Conservation (phyloP, 2,113 vertebrate genomes). For the Microcebus griseorufus region DNA sequence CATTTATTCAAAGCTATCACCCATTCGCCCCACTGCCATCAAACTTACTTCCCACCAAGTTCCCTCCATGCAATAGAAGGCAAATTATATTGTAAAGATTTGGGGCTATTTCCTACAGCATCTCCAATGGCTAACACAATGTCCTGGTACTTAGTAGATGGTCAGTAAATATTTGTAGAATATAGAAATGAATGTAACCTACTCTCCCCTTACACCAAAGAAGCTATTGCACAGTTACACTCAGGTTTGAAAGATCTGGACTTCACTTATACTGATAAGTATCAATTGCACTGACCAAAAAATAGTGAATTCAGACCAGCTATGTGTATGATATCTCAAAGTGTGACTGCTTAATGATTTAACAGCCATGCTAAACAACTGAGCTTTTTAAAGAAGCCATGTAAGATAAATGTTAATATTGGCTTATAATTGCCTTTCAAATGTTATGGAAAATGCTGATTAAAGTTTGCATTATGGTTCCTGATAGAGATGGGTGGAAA, state of each 20-base stretch:
- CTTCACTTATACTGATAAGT: not conserved
- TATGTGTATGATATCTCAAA: slow-evolving; percentile 71
- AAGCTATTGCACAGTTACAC: not conserved
- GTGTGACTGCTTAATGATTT: slow-evolving; percentile 77
- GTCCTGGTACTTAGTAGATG: not conserved
- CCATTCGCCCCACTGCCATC: not conserved
- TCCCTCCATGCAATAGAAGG: not conserved
- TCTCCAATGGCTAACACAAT: not conserved
- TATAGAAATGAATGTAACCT: not conserved
- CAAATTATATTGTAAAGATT: not conserved
- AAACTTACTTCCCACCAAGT: not conserved
- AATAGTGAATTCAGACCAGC: slow-evolving; percentile 52
- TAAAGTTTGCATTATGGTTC: slow-evolving; percentile 78
- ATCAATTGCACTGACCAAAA: not conserved
- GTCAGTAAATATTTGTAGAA: not conserved
- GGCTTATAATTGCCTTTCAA: slow-evolving; percentile 79
- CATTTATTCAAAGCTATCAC: not conserved
- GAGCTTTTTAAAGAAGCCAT: slow-evolving; percentile 73
- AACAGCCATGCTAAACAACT: slow-evolving; percentile 68
- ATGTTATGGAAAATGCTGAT: slow-evolving; percentile 79
- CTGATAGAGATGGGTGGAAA: slow-evolving; percentile 74
- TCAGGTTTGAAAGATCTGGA: not conserved
- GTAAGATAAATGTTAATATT: slow-evolving; percentile 82
- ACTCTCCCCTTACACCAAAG: not conserved
- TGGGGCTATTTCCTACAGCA: not conserved